Evolutionary conservation across 2,113 vertebrate genomes (phyloP), one percentile per base, ranked within the genome.

Genomic region (Neotragus pygmaeus): DNA sequence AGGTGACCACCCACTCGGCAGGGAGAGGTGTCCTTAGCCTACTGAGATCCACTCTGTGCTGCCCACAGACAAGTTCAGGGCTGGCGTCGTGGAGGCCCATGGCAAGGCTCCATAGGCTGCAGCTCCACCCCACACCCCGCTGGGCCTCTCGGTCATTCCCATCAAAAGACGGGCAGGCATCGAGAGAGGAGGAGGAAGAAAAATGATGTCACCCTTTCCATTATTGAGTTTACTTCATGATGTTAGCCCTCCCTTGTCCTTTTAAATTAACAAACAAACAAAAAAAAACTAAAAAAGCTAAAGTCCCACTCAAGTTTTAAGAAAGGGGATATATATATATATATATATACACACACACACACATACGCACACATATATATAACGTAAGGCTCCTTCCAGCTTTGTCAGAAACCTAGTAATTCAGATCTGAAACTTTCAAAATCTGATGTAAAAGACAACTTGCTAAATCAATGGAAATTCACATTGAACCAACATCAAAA

Each of bases 371-470:
- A 9, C 1, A 33, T 11, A 23, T 16, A 23, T 49, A 36, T 12
- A 36, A 55, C 14, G 5, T 7, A 7, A 58, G 36, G 13, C 23
- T 78, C 88, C 78, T 84, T 33, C 13, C 43, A 80, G 89, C 66
- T 60, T 64, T 78, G 57, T 64, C 16, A 70, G 80, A 91, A 92
- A 62, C 16, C 36, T 43, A 51, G 11, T 58, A 81, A 85, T 84
- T 91, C 60, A 85, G 36, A 96, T 30, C 47, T 30, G 45, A 93
- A 95, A n/a, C 62, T 88, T 86, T 93, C 66, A 88, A 90, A 85
- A 70, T 7, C 49, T 73, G 30, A 87, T 53, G 13, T 25, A 47
- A 81, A 83, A 81, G 55, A 75, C 47, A 86, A 97, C 39, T 43
- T 28, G 57, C n/a, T 60, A 39, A 53, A 51, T 58, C 25, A 28